Conservation (phyloP, 2,797 vertebrate species). For the Sebastes paucispinis region DNA sequence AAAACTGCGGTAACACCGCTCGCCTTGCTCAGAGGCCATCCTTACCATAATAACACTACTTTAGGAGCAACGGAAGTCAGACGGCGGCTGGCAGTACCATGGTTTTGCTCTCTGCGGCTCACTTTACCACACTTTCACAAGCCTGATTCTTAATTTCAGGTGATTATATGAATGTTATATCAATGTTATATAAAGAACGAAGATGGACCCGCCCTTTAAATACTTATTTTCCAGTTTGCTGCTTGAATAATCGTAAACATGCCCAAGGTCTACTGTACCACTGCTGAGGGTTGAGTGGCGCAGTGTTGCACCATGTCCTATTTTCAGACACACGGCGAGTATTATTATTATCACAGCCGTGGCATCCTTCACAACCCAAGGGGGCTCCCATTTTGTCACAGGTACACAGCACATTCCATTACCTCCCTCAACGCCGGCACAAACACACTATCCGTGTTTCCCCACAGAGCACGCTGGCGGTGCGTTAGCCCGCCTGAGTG, state of each 20-base stretch:
- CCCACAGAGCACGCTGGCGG: constrained; percentile 46
- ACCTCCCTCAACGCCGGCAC: constrained; percentile 50
- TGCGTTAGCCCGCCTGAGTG: constrained; percentile 50
- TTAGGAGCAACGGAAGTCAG: too few species aligned
- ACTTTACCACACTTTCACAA: fast-evolving
- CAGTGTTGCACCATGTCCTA: constrained; percentile 45
- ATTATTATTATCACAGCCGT: constrained; percentile 49
- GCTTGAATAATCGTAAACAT: constrained; percentile 2
- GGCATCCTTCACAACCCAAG: constrained; percentile 64
- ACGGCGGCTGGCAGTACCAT: too few species aligned
- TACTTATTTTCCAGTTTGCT: background rate
- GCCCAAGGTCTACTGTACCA: background rate
- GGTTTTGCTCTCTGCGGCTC: too few species aligned
- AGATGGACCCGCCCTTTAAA: background rate
- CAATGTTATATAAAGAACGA: too few species aligned
- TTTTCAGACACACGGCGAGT: constrained; percentile 46
- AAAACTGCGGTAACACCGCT: too few species aligned
- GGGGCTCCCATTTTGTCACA: constrained; percentile 66
- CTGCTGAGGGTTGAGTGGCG: background rate
- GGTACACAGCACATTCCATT: constrained; percentile 65
- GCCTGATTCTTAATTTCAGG: too few species aligned
- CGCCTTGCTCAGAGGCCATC: too few species aligned
- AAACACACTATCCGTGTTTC: constrained; percentile 51
- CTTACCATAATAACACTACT: too few species aligned
- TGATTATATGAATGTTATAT: too few species aligned